Conservation (phyloP, 2,113 vertebrate genomes). For the Columba livia region DNA sequence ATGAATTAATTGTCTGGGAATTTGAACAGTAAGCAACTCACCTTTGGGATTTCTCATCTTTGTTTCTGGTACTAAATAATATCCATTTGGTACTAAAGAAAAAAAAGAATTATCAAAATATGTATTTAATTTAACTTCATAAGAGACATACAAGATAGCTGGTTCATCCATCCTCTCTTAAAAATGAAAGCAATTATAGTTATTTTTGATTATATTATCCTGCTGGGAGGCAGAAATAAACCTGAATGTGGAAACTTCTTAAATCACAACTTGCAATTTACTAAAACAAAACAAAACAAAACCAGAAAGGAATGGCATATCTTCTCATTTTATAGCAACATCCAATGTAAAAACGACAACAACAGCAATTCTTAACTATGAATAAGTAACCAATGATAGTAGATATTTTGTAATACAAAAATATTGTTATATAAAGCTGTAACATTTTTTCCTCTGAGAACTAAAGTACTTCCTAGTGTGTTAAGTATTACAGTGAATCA, state of each 20-base stretch:
- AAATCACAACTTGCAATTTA: constrained; percentile 64
- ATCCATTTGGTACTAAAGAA: background rate
- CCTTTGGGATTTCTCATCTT: background rate
- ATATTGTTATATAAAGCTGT: background rate
- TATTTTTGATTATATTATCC: constrained; percentile 60
- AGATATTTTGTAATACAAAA: background rate
- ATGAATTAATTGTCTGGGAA: background rate
- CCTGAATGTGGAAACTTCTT: constrained; percentile 37
- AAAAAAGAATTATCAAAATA: background rate
- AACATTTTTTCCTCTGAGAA: background rate
- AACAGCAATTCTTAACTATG: constrained; percentile 49
- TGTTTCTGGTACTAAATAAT: background rate
- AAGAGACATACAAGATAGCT: background rate
- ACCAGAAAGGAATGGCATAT: constrained; percentile 22
- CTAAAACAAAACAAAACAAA: constrained; percentile 72
- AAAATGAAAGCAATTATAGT: constrained; percentile 23
- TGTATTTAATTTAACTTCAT: constrained; percentile 21
- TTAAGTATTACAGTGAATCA: background rate
- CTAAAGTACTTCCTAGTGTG: background rate
- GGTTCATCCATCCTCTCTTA: constrained; percentile 32
- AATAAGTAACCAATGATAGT: constrained; percentile 35
- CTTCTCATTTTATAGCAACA: constrained; percentile 50
- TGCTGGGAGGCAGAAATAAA: constrained; percentile 71
- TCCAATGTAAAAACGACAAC: constrained; percentile 52
- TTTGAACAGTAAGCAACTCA: background rate